A percentile compares a stretch with the other conserved stretches of the same genome.
Evolutionary conservation across 2,888 invertebrate species (phyloP).

Genomic region (Neuroscelio doddi): DNA sequence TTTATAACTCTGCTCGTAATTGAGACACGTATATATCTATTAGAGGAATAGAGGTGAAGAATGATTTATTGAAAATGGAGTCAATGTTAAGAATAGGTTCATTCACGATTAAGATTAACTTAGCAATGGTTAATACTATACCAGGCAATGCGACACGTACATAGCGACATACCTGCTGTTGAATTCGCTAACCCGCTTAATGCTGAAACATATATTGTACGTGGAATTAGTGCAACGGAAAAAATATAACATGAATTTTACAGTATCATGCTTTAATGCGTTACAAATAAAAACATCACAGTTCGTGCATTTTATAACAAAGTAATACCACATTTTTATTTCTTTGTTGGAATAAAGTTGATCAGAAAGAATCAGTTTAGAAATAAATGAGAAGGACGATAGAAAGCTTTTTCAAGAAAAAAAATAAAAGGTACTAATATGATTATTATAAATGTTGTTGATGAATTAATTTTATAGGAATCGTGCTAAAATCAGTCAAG

Average conservation of each 20-base stretch:
- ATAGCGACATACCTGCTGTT: conserved; percentile 73
- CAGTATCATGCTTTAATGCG: conserved; percentile 6
- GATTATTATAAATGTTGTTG: too few species aligned
- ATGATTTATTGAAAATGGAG: neutral
- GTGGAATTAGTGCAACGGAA: conserved; percentile 39
- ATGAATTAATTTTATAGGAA: too few species aligned
- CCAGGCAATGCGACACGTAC: conserved; percentile 73
- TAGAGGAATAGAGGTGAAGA: conserved; percentile 7
- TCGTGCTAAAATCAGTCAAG: too few species aligned
- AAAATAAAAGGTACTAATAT: too few species aligned
- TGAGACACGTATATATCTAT: too few species aligned
- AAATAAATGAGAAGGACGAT: too few species aligned
- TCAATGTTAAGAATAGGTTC: conserved; percentile 32
- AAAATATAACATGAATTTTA: conserved; percentile 5
- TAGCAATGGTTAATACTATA: conserved; percentile 72
- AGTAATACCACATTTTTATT: neutral
- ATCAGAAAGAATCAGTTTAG: too few species aligned
- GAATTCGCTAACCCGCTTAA: conserved; percentile 73
- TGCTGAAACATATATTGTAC: conserved; percentile 71
- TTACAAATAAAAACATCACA: conserved; percentile 9
- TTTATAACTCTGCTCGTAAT: too few species aligned
- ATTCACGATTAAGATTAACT: conserved; percentile 58
- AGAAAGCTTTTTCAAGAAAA: too few species aligned
- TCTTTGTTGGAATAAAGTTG: too few species aligned
- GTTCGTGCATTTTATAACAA: conserved; percentile 5